Evolutionary conservation across 1,140 invertebrate species (phyloP), one percentile per base, ranked within the genome.

Genomic region (Rhopalosiphum maidis): DNA sequence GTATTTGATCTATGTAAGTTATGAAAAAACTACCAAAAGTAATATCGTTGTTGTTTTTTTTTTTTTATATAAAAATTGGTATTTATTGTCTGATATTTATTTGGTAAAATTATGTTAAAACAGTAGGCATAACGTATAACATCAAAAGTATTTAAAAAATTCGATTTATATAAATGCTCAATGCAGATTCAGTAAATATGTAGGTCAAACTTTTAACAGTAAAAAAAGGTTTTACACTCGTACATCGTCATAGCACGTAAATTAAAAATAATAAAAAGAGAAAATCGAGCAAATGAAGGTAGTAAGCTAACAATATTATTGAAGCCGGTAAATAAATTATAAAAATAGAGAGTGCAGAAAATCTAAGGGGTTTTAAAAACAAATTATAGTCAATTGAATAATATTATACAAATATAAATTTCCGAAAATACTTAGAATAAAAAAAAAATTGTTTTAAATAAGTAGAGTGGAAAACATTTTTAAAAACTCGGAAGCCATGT

Each of bases 251-350:
- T 35, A 77, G 60, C n/a, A 77, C 60, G 60, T n/a, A 77, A 77
- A 77, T 77, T 77, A 77, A 77, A 77, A 77, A 77, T 77, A 77
- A 77, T 77, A 77, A 77, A 77, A 77, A 77, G 60, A 77, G 60
- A 77, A 77, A 77, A 77, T 77, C 60, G 15, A 77, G 30, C n/a
- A 77, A 77, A n/a, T 77, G 11, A 77, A 77, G n/a, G 30, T 77
- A 77, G 60, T 77, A 77, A 77, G 60, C 60, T 77, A 77, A 77
- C 60, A 77, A 77, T 77, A 77, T 77, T 77, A 77, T 77, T n/a
- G 60, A 77, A 77, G 15, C 30, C 60, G 30, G 60, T 77, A 77
- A 77, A 77, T 77, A 77, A 77, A 77, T 77, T 77, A 77, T 77
- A n/a, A 77, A 77, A 77, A 77, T 77, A 77, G 15, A 77, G 60